A percentile compares a stretch with the other conserved stretches of the same genome.
These are phyloP conservation scores for Beroe forskalii DNA, from an alignment of 37 sponge, comb jelly and placozoan genomes.

Conservation along the genomic window DNA sequence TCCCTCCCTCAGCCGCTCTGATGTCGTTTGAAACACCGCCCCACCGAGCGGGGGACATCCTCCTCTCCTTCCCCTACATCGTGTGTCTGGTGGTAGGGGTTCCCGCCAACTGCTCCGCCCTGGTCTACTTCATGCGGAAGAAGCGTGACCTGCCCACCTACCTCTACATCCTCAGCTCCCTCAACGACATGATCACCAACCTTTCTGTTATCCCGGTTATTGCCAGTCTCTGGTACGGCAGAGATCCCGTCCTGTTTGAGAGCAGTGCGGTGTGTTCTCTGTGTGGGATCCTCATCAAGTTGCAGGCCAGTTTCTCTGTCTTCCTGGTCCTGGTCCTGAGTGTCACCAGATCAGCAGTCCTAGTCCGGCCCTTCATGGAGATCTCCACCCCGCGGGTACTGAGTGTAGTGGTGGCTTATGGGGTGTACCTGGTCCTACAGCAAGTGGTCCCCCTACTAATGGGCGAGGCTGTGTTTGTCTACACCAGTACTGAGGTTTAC, in stretches of 20 bases:
- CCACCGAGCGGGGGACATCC: neutral
- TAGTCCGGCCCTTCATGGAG: constrained; percentile 29
- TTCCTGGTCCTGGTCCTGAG: constrained; percentile 41
- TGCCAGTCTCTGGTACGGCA: neutral
- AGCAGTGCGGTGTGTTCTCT: neutral
- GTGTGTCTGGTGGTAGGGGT: constrained; percentile 1
- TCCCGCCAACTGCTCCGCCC: constrained; percentile 6
- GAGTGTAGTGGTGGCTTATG: neutral
- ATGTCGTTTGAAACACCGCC: neutral
- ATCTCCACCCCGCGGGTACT: neutral
- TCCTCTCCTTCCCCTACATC: constrained; percentile 42
- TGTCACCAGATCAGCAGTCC: constrained; percentile 6
- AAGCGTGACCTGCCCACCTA: constrained; percentile 52
- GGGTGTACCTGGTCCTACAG: constrained; percentile 23
- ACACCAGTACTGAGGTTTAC: constrained; percentile 22
- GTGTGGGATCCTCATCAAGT: constrained; percentile 24
- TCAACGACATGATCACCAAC: constrained; percentile 52
- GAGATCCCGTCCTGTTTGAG: neutral
- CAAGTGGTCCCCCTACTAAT: constrained; percentile 19
- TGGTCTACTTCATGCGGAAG: constrained; percentile 49
- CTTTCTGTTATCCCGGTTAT: constrained; percentile 12
- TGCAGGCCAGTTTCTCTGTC: constrained; percentile 56
- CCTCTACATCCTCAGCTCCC: constrained; percentile 33
- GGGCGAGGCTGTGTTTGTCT: neutral
- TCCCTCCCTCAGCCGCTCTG: too few relatives aligned